Base-by-base conservation (phyloP, 1,140 invertebrate species). In the Neuroterus valhalla region DNA sequence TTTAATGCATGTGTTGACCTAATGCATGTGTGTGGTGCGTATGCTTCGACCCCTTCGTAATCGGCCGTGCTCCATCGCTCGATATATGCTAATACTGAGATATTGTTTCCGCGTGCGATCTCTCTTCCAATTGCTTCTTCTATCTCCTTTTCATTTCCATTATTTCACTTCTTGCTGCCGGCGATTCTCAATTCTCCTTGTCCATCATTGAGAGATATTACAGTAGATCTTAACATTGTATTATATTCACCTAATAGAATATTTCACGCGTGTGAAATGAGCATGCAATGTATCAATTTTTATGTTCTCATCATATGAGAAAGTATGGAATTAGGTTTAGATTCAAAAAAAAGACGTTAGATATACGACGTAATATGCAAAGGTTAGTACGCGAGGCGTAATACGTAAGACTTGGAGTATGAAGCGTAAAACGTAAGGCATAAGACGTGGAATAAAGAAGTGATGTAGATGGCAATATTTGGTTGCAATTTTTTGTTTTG, bases 81-180 rank as follows among this genome's bases (percentile, higher is more conserved):
- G 55, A 62, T 62, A 62, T 62, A 62, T 62, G 55, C 55, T 62
- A 62, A 62, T 62, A 62, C 21, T 62, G 55, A 62, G 31, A 62
- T 62, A 62, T 62, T 62, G 55, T 62, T 62, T 62, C 23, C 55
- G 26, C 26, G 55, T 62, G 23, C 55, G 23, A 26, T 62, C 55
- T 62, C 26, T 26, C 11, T 62, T 62, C 15, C 4, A 6, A n/a
- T 31, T 23, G 15, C 5, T 62, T 14, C 23, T 15, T 31, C 15
- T 15, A n/a, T 62, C 55, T 62, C 55, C 31, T 62, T 62, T 14
- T 62, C 55, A 15, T 31, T 62, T 31, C 23, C 55, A 62, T 62
- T 62, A 62, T 62, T 62, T 14, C 31, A 62, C 23, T 12, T 62
- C 26, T 15, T 26, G 31, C 15, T 31, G 23, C 55, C 15, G 55